Base-by-base conservation (phyloP, 1,140 invertebrate species). In the Oscheius sp. region DNA sequence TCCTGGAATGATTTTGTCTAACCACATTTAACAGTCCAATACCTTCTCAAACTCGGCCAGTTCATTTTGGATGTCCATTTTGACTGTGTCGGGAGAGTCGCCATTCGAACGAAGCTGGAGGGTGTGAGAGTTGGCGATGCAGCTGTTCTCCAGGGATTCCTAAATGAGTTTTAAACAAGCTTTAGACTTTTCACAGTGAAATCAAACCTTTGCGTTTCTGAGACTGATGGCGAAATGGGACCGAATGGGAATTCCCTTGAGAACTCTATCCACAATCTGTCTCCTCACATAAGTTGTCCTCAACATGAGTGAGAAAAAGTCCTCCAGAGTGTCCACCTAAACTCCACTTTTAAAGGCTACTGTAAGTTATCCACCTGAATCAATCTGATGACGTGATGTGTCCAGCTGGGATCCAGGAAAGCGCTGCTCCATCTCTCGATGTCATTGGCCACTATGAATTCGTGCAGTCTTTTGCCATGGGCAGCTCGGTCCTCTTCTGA, bases 391-490 rank as follows among this genome's bases (percentile, higher is more conserved):
- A 83, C 82, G 23, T 82, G 52, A 72, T 83, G 83, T n/a, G 82
- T 82, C 82, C 82, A 83, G 45, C 68, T 49, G n/a, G 82, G 82
- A 64, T 83, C 82, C 34, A 83, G 52, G 52, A 83, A 83, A 10
- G 82, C 79, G 2, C 78, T 69, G 55, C 77, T 80, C 81, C 81
- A 82, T 32, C 78, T 52, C 55, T 83, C 82, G 52, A 83, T 83
- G 62, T 83, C 82, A 74, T 83, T 81, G 20, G 72, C 77, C 79
- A 83, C 76, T 32, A 83, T 82, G 68, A 83, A 83, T 49, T 83
- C 80, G 58, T 83, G 64, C 13, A 83, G 69, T 10, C 72, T 62
- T 4, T 75, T 65, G 26, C 83, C 81, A 65, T 84, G 83, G 13
- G 45, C 31, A n/a, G 64, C 76, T 66, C 83, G 42, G 13, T 45